Evolutionary conservation across 2,888 invertebrate species (phyloP).

Genomic region (Palloptera scutellata): DNA sequence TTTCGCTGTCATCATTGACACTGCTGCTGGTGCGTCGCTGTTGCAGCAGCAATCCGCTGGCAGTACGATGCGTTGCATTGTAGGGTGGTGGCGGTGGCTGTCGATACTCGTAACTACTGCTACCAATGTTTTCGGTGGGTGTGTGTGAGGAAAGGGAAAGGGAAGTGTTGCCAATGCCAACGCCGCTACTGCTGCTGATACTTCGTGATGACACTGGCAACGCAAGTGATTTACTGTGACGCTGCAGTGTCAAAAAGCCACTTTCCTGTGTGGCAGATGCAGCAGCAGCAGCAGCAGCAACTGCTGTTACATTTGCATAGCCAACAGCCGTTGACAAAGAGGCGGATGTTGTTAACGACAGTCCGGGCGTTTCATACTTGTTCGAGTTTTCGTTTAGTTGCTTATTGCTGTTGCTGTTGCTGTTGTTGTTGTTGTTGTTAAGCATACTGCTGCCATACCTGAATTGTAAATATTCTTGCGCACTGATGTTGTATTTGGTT

Average conservation of each 20-base stretch:
- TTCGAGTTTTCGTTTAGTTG: slow-evolving; percentile 35
- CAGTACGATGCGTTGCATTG: slow-evolving; percentile 44
- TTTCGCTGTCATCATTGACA: slow-evolving; percentile 37
- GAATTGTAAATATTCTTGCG: slow-evolving; percentile 48
- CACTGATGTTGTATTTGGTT: slow-evolving; percentile 47
- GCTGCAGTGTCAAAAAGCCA: slow-evolving; percentile 37
- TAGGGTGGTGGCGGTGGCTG: slow-evolving; percentile 52
- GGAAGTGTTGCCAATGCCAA: slow-evolving; percentile 37
- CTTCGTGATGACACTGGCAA: slow-evolving; percentile 38
- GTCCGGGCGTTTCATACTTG: slow-evolving; percentile 32
- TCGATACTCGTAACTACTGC: slow-evolving; percentile 45
- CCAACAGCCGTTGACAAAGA: slow-evolving; percentile 28
- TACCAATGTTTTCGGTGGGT: slow-evolving; percentile 39
- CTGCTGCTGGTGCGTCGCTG: slow-evolving; percentile 37
- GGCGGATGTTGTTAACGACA: slow-evolving; percentile 29
- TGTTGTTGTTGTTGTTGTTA: slow-evolving; percentile 13
- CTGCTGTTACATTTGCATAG: slow-evolving; percentile 39
- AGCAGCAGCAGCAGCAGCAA: slow-evolving; percentile 35
- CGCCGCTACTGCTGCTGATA: slow-evolving; percentile 6
- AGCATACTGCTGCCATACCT: slow-evolving; percentile 39
- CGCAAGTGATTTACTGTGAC: slow-evolving; percentile 42
- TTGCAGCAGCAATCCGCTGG: slow-evolving; percentile 34
- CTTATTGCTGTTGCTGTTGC: slow-evolving; percentile 13
- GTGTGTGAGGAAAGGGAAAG: slow-evolving; percentile 32
- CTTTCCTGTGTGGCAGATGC: slow-evolving; percentile 32